Conservation (phyloP, 2,888 invertebrate species). For the Tenthredo distinguenda region DNA sequence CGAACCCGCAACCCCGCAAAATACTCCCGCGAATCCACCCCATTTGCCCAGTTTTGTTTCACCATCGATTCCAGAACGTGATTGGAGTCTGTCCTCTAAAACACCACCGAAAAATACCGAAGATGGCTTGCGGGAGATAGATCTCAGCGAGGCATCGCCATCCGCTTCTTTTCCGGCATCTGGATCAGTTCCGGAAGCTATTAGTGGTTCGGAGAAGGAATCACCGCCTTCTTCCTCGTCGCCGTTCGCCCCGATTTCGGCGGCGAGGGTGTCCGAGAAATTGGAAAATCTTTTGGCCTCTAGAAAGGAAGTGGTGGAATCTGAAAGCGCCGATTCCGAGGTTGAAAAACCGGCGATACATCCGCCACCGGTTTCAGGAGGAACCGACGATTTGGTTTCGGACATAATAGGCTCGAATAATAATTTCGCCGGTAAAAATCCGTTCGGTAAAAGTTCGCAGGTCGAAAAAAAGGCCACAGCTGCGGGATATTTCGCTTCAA, state of each 20-base stretch:
- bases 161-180: conserved; percentile 30
- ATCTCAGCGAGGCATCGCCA: conserved; percentile 9
- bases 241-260: conserved; percentile 68
- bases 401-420: not conserved
- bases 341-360: not conserved
- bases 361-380: not conserved
- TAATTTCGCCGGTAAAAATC: not conserved
- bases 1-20: conserved; percentile 73
- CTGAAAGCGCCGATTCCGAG: not conserved
- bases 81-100: not conserved
- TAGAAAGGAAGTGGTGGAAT: not conserved
- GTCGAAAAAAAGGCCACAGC: not conserved
- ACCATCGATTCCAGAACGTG: not conserved
- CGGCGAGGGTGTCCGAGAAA: conserved; percentile 71
- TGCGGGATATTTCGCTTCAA: not conserved
- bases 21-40: conserved; percentile 71
- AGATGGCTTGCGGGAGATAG: conserved; percentile 28
- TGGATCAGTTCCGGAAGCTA: conserved; percentile 47
- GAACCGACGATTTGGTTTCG: not conserved
- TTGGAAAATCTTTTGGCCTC: conserved; percentile 71
- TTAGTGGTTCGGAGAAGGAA: conserved; percentile 22
- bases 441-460: not conserved
- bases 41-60: not conserved
- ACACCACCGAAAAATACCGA: not conserved
- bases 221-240: conserved; percentile 16